Percentiles rank a stretch among this genome's conserved stretches.
Evolutionary conservation across 35 echinoderm and acorn worm genomes (phyloP).

Genomic region (Anneissia japonica): DNA sequence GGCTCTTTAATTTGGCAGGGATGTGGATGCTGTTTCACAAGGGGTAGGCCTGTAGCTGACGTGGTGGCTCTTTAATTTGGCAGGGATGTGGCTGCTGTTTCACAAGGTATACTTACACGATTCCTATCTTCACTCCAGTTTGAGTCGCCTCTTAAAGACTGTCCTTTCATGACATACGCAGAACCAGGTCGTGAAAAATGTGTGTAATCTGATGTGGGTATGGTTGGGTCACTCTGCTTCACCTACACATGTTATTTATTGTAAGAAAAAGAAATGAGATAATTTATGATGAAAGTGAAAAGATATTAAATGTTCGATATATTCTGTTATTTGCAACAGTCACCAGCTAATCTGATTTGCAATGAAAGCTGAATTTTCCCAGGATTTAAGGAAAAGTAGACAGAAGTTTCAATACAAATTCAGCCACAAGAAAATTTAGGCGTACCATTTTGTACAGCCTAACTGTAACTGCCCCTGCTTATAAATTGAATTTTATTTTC

Average conservation of each 20-base stretch:
- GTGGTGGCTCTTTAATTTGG: too few species aligned
- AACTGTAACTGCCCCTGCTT: too few species aligned
- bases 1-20: too few species aligned
- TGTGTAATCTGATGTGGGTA: conserved; percentile 67
- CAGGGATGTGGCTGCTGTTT: too few species aligned
- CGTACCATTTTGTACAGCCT: too few species aligned
- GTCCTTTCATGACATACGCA: conserved; percentile 86
- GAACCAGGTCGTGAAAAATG: conserved; percentile 90
- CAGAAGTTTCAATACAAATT: background rate
- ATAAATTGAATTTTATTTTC: too few species aligned
- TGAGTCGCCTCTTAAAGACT: background rate
- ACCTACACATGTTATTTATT: too few species aligned
- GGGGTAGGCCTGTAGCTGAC: too few species aligned
- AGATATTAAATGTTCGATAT: background rate
- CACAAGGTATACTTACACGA: background rate
- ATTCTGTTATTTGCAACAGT: background rate
- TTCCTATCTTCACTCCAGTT: background rate
- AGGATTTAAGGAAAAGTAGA: background rate
- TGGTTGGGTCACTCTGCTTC: conserved; percentile 57
- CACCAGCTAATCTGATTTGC: background rate
- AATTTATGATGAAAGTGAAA: background rate
- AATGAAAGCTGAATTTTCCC: background rate
- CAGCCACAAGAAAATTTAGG: too few species aligned
- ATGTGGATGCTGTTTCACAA: too few species aligned
- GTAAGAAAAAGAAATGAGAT: background rate